Evolutionary conservation across 2,113 vertebrate genomes (phyloP).

Genomic region (Urocynchramus pylzowi): DNA sequence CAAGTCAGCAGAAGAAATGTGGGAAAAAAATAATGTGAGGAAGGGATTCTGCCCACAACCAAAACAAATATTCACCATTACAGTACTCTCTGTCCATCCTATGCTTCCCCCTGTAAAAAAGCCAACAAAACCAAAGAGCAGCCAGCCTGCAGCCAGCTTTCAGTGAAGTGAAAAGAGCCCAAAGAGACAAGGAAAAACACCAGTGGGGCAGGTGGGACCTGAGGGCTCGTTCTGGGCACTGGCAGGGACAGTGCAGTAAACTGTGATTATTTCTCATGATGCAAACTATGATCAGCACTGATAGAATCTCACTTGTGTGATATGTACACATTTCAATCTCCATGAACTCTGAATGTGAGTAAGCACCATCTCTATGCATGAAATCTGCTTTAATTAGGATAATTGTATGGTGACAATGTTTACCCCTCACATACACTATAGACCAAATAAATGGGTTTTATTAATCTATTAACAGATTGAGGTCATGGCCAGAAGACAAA

Average conservation of each 20-base stretch:
- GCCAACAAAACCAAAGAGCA: neutral
- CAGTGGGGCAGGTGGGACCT: neutral
- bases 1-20: neutral
- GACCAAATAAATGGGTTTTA: slow-evolving; percentile 12
- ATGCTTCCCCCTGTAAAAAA: neutral
- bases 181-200: neutral
- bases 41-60: neutral
- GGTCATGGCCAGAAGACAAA: slow-evolving; percentile 39
- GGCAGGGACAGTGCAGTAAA: slow-evolving; percentile 19
- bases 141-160: slow-evolving; percentile 1
- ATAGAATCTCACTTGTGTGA: slow-evolving; percentile 39
- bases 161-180: neutral
- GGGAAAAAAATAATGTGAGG: neutral
- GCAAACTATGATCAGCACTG: slow-evolving; percentile 32
- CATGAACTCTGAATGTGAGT: slow-evolving; percentile 10
- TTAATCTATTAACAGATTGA: slow-evolving; percentile 56
- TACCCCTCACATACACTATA: neutral
- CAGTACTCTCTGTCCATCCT: neutral
- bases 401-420: slow-evolving; percentile 55
- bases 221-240: slow-evolving; percentile 13
- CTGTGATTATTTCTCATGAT: slow-evolving; percentile 41
- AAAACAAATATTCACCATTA: neutral
- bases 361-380: slow-evolving; percentile 33
- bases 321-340: neutral
- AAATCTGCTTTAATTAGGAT: slow-evolving; percentile 52